These are phyloP conservation scores for Caenorhabditis japonica DNA, from an alignment of 2,888 invertebrate genomes.

Conservation along the genomic window DNA sequence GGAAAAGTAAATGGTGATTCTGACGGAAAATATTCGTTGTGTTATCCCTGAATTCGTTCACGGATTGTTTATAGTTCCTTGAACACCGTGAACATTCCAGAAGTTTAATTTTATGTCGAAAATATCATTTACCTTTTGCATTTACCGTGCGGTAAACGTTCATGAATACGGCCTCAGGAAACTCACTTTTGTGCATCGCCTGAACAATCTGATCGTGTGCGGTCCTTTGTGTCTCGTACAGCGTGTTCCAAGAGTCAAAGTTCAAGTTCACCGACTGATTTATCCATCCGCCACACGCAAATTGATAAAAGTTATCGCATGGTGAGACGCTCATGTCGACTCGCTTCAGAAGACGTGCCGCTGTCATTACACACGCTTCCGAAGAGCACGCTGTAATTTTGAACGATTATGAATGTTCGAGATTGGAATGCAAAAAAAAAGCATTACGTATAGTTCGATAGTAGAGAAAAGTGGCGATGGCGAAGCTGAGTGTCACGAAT, in stretches of 20 bases:
- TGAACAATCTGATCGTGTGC: conserved; percentile 56
- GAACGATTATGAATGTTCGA: not conserved
- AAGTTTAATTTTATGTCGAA: no score
- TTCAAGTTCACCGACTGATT: conserved; percentile 58
- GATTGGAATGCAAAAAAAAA: not conserved
- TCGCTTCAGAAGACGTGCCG: conserved; percentile 38
- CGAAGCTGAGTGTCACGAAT: conserved; percentile 46
- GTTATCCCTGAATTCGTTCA: no score
- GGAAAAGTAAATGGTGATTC: no score
- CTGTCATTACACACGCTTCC: conserved; percentile 49
- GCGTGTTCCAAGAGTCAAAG: conserved; percentile 55
- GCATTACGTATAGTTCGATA: conserved; percentile 37
- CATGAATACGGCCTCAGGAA: no score
- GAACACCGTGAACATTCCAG: no score
- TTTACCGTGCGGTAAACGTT: no score
- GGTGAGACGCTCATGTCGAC: conserved; percentile 31
- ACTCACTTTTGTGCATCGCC: conserved; percentile 53
- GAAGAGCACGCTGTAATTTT: conserved; percentile 45
- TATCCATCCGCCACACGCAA: conserved; percentile 61
- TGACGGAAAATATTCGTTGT: no score
- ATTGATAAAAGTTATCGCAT: conserved; percentile 58
- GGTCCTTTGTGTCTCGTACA: conserved; percentile 52
- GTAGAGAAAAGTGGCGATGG: conserved; percentile 42
- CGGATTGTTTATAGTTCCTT: no score
- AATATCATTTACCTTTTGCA: no score